These are phyloP conservation scores for Patella caerulea DNA, from an alignment of 2,888 invertebrate species.

Conservation along the genomic window DNA sequence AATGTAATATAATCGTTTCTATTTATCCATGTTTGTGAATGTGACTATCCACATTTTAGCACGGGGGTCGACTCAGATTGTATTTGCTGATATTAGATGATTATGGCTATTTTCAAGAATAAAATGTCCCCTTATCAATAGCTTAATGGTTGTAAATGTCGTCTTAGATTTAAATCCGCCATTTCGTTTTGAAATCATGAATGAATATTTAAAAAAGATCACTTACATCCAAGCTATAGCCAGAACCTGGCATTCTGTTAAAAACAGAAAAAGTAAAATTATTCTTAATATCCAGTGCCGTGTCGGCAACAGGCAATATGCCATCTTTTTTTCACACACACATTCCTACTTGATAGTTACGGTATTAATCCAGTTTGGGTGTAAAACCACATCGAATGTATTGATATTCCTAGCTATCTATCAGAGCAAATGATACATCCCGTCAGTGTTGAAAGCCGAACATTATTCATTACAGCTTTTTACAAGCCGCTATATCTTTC, in stretches of 20 bases:
- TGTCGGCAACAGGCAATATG: not conserved
- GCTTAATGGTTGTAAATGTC: not conserved
- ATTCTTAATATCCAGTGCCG: not conserved
- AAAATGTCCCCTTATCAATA: not conserved
- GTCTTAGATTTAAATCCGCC: no score
- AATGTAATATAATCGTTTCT: no score
- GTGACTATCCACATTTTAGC: not conserved
- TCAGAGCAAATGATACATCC: not conserved
- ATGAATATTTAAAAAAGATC: not conserved
- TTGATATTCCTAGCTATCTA: constrained; percentile 6
- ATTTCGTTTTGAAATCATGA: not conserved
- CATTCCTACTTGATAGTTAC: not conserved
- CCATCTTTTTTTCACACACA: constrained; percentile 6
- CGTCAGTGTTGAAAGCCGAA: not conserved
- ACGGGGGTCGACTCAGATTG: not conserved
- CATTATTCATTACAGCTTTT: not conserved
- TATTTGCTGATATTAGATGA: not conserved
- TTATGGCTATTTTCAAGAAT: not conserved
- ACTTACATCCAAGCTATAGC: constrained; percentile 3
- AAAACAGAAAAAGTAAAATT: not conserved
- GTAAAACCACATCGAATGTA: not conserved
- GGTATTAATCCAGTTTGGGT: not conserved
- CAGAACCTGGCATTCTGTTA: not conserved
- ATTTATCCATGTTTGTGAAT: no score
- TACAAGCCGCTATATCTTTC: not conserved